These are phyloP conservation scores for Pelagia noctiluca DNA, from an alignment of 30 jellyfish, hydroid and myxozoan species.

Conservation along the genomic window DNA sequence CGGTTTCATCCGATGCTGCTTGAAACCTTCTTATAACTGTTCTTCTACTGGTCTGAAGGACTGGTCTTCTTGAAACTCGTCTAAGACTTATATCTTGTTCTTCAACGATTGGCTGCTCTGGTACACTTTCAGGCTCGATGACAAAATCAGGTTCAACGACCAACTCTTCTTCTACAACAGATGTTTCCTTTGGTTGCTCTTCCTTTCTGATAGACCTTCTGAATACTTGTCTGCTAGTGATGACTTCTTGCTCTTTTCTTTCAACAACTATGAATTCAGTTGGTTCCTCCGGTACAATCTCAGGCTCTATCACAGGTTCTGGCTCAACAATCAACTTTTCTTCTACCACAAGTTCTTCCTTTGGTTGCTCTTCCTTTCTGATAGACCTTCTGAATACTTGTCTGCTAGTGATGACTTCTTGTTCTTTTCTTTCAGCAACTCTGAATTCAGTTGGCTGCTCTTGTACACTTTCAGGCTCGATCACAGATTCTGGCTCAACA, in stretches of 20 bases:
- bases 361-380: not conserved
- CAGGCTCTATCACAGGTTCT: no score
- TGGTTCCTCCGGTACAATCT: not conserved
- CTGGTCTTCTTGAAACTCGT: slow-evolving; percentile 30
- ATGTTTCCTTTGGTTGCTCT: not conserved
- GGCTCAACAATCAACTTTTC: no score
- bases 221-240: not conserved
- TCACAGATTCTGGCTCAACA: no score
- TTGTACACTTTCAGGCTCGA: no score
- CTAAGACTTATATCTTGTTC: slow-evolving; percentile 30
- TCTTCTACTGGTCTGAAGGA: slow-evolving; percentile 65
- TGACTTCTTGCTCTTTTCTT: not conserved
- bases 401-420: no score
- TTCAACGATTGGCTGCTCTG: slow-evolving; percentile 9
- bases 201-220: not conserved
- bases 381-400: no score
- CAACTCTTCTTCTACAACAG: not conserved
- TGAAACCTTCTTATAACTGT: slow-evolving; percentile 66
- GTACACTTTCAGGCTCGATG: slow-evolving; percentile 33
- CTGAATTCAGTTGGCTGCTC: no score
- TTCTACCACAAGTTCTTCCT: not conserved
- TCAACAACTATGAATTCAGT: not conserved
- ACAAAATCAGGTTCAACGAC: not conserved
- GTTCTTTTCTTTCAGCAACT: no score
- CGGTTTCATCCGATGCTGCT: slow-evolving; percentile 68